phyloP scores from a whole-genome alignment of 2,888 invertebrate genomes.

The Trichogramma dendrolimi region DNA sequence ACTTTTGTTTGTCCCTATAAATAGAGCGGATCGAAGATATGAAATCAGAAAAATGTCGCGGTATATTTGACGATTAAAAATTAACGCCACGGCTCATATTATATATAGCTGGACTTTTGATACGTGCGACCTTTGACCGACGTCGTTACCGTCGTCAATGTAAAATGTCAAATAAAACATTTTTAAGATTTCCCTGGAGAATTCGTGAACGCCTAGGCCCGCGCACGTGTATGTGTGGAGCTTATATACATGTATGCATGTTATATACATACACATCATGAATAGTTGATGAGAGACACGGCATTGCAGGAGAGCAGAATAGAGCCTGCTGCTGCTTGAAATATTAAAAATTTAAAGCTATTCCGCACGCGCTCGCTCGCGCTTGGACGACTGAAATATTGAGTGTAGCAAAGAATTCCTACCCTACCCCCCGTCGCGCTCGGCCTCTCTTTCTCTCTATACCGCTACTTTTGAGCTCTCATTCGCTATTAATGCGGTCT shows the following conservation, averaged over 20 bases:
- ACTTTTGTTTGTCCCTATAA: too few species aligned
- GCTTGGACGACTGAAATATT: constrained; percentile 35
- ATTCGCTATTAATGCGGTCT: constrained; percentile 2
- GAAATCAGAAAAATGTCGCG: too few species aligned
- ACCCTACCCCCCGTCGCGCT: constrained; percentile 17
- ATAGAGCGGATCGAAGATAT: too few species aligned
- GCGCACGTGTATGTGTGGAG: constrained; percentile 27
- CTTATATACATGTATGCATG: too few species aligned
- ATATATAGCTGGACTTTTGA: constrained; percentile 1
- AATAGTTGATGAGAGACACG: too few species aligned
- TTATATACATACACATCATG: too few species aligned
- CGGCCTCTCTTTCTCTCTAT: not conserved
- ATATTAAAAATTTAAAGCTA: constrained; percentile 51
- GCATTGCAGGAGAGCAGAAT: too few species aligned
- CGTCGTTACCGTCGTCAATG: constrained; percentile 16
- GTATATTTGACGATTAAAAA: too few species aligned
- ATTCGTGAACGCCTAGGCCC: constrained; percentile 33
- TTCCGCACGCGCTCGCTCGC: constrained; percentile 36
- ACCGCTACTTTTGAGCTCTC: too few species aligned
- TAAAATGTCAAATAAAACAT: constrained; percentile 47
- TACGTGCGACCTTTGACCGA: constrained; percentile 41
- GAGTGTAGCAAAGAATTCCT: constrained; percentile 42
- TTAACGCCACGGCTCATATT: too few species aligned
- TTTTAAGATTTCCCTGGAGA: constrained; percentile 50
- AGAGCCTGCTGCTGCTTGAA: constrained; percentile 35